Evolutionary conservation across 1,140 invertebrate species (phyloP), one percentile per base, ranked within the genome.

Genomic region (Brachionus rubens): DNA sequence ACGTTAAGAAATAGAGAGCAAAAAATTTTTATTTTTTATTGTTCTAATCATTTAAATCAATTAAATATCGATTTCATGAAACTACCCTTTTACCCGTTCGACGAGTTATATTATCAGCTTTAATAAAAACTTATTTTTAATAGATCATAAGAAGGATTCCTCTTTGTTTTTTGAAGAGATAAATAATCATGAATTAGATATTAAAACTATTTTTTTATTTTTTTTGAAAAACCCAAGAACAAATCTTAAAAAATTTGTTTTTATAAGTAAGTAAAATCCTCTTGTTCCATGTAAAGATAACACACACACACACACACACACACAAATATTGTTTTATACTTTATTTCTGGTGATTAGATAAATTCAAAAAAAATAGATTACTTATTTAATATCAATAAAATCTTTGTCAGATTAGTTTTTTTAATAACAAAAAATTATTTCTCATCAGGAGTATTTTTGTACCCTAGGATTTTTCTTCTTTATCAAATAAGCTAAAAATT

Each of bases 221-320:
- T n/a, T n/a, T n/a, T n/a, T n/a, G n/a, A n/a, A n/a, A n/a, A n/a
- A n/a, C n/a, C n/a, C n/a, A n/a, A n/a, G 12, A 10, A 54, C 28
- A 54, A 43, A 43, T 28, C 12, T 54, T n/a, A 16, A 54, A 28
- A 54, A 14, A n/a, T 28, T 54, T 54, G 26, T 54, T 54, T n/a
- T 54, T 54, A n/a, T n/a, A n/a, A n/a, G n/a, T n/a, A n/a, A n/a
- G 52, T 54, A 33, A 54, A 54, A 54, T 54, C 24, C 52, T 54
- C 24, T n/a, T n/a, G n/a, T n/a, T n/a, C n/a, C n/a, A n/a, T n/a
- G n/a, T n/a, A n/a, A n/a, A n/a, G n/a, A n/a, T n/a, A n/a, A n/a
- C n/a, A n/a, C n/a, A n/a, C n/a, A n/a, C n/a, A n/a, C n/a, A n/a
- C n/a, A n/a, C n/a, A n/a, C n/a, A n/a, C n/a, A n/a, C n/a, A n/a